phyloP scores from a whole-genome alignment of 2,113 vertebrate species.

The Azemiops feae region DNA sequence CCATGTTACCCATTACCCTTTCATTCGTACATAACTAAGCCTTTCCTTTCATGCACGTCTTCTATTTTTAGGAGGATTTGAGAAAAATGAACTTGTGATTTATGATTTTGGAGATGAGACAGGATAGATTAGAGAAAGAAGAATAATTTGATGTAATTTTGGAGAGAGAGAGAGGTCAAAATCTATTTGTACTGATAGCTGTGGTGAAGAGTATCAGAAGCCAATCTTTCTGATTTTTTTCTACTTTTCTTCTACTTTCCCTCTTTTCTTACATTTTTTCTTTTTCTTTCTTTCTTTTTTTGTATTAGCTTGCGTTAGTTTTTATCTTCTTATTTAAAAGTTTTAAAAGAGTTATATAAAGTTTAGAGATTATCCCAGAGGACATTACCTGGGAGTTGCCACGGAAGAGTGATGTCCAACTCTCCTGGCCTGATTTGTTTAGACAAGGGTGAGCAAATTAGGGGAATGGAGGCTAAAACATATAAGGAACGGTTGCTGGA shows the following conservation, averaged over 20 bases:
- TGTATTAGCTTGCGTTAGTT: background rate
- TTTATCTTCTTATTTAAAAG: background rate
- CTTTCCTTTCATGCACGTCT: background rate
- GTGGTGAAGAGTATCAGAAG: background rate
- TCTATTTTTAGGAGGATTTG: background rate
- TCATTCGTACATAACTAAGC: background rate
- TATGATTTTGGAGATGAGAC: background rate
- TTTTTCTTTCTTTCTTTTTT: background rate
- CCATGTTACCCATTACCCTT: background rate
- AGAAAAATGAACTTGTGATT: background rate
- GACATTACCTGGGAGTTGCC: conserved; percentile 11
- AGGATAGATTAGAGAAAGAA: background rate
- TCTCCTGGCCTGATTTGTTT: background rate
- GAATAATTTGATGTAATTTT: background rate
- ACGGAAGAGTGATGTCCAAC: background rate
- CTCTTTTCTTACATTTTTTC: background rate
- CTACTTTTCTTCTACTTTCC: background rate
- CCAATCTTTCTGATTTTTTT: background rate
- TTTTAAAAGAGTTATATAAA: background rate
- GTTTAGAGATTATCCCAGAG: background rate
- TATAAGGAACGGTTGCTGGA: too few species aligned
- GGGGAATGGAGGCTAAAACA: too few species aligned
- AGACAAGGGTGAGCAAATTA: background rate
- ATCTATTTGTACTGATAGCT: background rate
- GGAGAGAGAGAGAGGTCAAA: background rate